phyloP scores from a whole-genome alignment of 2,113 vertebrate genomes.

The Sphaerodactylus townsendi region DNA sequence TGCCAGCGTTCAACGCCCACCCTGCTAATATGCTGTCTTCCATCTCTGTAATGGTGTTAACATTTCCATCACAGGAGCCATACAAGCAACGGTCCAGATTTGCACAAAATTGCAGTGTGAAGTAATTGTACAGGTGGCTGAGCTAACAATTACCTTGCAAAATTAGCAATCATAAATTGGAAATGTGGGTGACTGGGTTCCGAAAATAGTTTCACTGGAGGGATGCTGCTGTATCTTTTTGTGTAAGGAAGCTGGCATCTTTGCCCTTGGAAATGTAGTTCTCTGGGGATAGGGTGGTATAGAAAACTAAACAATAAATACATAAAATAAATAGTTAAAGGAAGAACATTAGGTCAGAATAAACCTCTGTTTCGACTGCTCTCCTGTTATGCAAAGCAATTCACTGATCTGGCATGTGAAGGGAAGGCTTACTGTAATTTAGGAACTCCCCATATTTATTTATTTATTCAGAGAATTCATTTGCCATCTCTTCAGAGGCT shows the following conservation, averaged over 20 bases:
- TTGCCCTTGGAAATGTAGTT: fast-evolving
- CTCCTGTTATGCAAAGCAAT: background rate
- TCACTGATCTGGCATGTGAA: too few species aligned
- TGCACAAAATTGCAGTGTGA: slow-evolving; percentile 30
- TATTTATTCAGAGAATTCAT: too few species aligned
- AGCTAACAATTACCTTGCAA: slow-evolving; percentile 44
- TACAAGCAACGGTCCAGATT: background rate
- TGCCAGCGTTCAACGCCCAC: background rate
- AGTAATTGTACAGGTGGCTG: slow-evolving; percentile 55
- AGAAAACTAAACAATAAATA: too few species aligned
- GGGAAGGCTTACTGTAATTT: background rate
- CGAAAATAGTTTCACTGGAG: slow-evolving; percentile 34
- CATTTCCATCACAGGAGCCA: slow-evolving; percentile 19
- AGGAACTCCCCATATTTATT: background rate
- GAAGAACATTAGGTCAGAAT: background rate
- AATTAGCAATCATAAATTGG: slow-evolving; percentile 45
- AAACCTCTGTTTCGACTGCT: background rate
- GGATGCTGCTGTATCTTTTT: background rate
- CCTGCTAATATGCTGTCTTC: background rate
- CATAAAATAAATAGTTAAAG: too few species aligned
- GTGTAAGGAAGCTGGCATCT: background rate
- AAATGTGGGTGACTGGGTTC: slow-evolving; percentile 34
- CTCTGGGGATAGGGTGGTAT: too few species aligned
- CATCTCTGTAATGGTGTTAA: slow-evolving; percentile 13
- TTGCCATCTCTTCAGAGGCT: too few species aligned